phyloP scores from a whole-genome alignment of 2,113 vertebrate species.

The Eurystomus gularis region DNA sequence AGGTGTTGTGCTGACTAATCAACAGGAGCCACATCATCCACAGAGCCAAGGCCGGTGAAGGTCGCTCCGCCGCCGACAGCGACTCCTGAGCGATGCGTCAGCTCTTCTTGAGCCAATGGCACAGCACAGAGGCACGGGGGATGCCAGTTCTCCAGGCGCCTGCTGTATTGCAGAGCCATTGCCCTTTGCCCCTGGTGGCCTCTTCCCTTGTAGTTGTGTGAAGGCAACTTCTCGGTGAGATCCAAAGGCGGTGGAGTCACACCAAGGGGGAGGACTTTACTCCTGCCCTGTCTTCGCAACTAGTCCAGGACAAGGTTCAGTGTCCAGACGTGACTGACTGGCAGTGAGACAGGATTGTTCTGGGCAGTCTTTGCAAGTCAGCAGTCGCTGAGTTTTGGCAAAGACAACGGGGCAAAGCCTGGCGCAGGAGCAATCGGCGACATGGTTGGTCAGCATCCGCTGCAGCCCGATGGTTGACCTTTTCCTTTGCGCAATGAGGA shows the following conservation, averaged over 20 bases:
- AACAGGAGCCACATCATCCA: background rate
- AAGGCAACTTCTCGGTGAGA: background rate
- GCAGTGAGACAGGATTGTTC: background rate
- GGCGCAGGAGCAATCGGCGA: background rate
- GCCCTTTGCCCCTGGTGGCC: background rate
- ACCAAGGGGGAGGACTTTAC: background rate
- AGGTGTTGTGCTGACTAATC: background rate
- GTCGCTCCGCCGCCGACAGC: rapidly evolving
- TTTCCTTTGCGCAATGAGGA: background rate
- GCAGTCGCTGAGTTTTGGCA: slow-evolving; percentile 33
- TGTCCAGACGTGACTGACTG: background rate
- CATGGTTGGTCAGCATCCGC: background rate
- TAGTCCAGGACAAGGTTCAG: slow-evolving; percentile 50
- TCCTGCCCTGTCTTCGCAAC: background rate
- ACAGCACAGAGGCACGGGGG: background rate
- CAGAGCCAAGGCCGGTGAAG: slow-evolving; percentile 9
- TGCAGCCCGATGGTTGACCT: background rate
- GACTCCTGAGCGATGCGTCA: rapidly evolving
- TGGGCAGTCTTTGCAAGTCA: slow-evolving; percentile 15
- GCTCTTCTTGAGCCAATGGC: background rate
- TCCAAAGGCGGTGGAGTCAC: background rate
- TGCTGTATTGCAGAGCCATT: background rate
- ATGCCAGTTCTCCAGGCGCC: background rate
- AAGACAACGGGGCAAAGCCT: background rate
- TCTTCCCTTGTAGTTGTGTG: rapidly evolving